A percentile compares a stretch with the other conserved stretches of the same genome.
Evolutionary conservation across 2,797 vertebrate species (phyloP).

Genomic region (Forpus xanthops): DNA sequence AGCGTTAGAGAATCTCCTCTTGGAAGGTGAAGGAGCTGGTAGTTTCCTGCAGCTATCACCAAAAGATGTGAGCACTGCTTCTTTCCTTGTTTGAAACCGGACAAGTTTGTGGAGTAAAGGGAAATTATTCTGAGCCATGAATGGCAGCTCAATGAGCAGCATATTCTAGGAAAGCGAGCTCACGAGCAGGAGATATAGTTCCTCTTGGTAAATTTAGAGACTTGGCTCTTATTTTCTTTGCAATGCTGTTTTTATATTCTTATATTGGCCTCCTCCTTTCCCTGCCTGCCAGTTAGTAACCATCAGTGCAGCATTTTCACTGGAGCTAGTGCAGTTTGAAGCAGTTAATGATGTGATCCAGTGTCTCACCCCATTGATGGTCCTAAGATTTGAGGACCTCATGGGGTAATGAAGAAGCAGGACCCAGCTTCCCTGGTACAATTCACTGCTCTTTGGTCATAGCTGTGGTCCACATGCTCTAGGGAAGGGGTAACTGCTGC

Average conservation of each 20-base stretch:
- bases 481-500: slow-evolving; percentile 29
- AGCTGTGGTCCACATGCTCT: slow-evolving; percentile 10
- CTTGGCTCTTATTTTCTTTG: not conserved
- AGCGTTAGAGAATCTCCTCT: not conserved
- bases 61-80: not conserved
- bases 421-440: not conserved
- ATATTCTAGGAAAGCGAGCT: not conserved
- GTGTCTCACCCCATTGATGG: not conserved
- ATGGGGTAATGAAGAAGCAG: not conserved
- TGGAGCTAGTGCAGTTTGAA: not conserved
- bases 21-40: not conserved
- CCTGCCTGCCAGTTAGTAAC: not conserved
- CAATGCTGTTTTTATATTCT: not conserved
- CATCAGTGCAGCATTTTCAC: not conserved
- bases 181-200: not conserved
- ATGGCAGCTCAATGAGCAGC: not conserved
- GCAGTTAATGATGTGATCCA: not conserved
- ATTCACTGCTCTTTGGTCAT: not conserved
- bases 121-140: not conserved
- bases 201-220: not conserved
- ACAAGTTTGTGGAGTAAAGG: not conserved
- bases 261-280: rapidly evolving
- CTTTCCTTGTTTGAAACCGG: not conserved
- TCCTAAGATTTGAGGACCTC: not conserved
- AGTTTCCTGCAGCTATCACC: not conserved